Evolutionary conservation across 1,140 invertebrate species (phyloP).

Genomic region (Drosophila parabipectinata): DNA sequence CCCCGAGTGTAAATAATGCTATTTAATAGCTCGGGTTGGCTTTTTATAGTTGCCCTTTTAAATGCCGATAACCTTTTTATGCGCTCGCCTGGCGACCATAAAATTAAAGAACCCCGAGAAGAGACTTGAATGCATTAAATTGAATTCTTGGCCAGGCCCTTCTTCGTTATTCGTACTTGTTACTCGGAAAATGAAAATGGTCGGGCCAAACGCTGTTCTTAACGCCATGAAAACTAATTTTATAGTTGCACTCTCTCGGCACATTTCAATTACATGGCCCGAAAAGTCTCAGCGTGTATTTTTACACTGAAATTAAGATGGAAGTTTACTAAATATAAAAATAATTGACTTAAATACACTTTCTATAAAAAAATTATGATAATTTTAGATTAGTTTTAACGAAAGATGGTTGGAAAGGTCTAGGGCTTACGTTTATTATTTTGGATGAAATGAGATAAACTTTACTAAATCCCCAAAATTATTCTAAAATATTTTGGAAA

Average conservation of each 20-base stretch:
- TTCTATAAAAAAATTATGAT: no score
- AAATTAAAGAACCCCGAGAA: constrained; percentile 49
- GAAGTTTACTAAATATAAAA: no score
- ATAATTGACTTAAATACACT: no score
- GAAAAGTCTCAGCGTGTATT: constrained; percentile 36
- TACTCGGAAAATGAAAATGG: constrained; percentile 30
- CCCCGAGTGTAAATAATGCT: constrained; percentile 65
- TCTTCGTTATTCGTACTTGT: constrained; percentile 17
- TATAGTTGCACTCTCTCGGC: constrained; percentile 65
- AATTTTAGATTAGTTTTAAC: no score
- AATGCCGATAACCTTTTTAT: constrained; percentile 80
- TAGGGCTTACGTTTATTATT: no score
- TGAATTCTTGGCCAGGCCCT: constrained; percentile 54
- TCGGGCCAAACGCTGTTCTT: constrained; percentile 67
- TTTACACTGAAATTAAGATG: neutral
- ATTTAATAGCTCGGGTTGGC: constrained; percentile 64
- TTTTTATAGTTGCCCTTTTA: constrained; percentile 70
- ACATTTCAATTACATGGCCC: constrained; percentile 74
- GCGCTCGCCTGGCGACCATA: constrained; percentile 65
- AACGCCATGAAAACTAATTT: constrained; percentile 82
- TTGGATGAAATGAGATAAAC: no score
- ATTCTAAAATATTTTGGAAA: no score
- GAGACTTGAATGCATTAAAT: constrained; percentile 76
- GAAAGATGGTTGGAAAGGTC: no score
- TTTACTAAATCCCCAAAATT: no score